These are phyloP conservation scores for Heterocephalus glaber DNA, from an alignment of 2,113 vertebrate species.

Conservation along the genomic window DNA sequence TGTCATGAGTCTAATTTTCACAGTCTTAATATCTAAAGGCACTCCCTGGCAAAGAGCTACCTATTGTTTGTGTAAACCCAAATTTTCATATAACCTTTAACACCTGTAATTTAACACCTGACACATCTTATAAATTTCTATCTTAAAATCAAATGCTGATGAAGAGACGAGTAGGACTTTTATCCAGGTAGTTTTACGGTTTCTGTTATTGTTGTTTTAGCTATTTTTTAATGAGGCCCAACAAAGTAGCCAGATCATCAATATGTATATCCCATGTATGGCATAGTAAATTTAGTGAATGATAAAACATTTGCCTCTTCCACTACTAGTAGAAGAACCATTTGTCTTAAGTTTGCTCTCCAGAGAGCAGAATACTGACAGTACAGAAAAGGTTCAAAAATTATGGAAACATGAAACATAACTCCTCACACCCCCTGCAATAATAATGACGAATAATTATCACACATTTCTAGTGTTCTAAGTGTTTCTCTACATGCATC, in stretches of 20 bases:
- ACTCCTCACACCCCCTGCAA: not conserved
- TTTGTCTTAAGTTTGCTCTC: not conserved
- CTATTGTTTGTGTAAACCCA: not conserved
- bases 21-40: not conserved
- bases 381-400: not conserved
- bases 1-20: slow-evolving; percentile 28
- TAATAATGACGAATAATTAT: not conserved
- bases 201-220: not conserved
- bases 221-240: not conserved
- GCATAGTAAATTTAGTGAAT: not conserved
- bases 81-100: not conserved
- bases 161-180: not conserved
- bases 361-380: not conserved
- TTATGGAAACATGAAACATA: not conserved
- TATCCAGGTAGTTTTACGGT: not conserved
- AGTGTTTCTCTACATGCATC: not conserved
- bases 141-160: not conserved
- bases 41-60: not conserved
- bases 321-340: not conserved
- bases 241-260: slow-evolving; percentile 7
- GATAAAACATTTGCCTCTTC: slow-evolving; percentile 25
- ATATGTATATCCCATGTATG: not conserved
- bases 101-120: not conserved
- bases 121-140: not conserved
- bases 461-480: not conserved